phyloP scores from a whole-genome alignment of 2,113 vertebrate species.

The Erythrolamprus reginae region DNA sequence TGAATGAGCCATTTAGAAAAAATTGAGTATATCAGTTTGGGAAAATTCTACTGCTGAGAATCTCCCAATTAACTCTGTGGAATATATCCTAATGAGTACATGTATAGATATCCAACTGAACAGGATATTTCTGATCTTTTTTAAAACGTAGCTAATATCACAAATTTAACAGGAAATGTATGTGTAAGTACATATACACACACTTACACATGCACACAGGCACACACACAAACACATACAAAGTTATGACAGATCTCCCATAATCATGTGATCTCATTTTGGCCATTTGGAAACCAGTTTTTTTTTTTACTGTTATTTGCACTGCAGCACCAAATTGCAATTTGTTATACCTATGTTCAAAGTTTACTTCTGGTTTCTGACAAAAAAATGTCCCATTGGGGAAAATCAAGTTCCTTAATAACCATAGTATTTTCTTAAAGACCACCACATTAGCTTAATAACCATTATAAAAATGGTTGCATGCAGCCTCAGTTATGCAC shows the following conservation, averaged over 20 bases:
- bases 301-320: background rate
- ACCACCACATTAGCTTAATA: background rate
- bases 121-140: background rate
- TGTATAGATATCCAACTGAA: background rate
- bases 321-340: background rate
- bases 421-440: background rate
- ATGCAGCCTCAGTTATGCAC: background rate
- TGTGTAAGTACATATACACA: background rate
- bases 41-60: background rate
- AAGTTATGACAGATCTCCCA: background rate
- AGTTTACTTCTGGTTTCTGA: background rate
- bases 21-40: background rate
- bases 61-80: background rate
- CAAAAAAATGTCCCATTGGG: background rate
- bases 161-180: fast-evolving
- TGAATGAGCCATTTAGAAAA: background rate
- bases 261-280: background rate
- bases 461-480: background rate
- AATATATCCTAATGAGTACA: background rate
- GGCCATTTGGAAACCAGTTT: background rate
- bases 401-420: background rate
- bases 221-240: background rate
- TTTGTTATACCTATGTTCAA: background rate
- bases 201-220: background rate
- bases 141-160: background rate